Percentiles rank a stretch among this genome's conserved stretches.
These are phyloP conservation scores for Stenodema calcarata DNA, from an alignment of 2,888 invertebrate genomes.

Conservation along the genomic window DNA sequence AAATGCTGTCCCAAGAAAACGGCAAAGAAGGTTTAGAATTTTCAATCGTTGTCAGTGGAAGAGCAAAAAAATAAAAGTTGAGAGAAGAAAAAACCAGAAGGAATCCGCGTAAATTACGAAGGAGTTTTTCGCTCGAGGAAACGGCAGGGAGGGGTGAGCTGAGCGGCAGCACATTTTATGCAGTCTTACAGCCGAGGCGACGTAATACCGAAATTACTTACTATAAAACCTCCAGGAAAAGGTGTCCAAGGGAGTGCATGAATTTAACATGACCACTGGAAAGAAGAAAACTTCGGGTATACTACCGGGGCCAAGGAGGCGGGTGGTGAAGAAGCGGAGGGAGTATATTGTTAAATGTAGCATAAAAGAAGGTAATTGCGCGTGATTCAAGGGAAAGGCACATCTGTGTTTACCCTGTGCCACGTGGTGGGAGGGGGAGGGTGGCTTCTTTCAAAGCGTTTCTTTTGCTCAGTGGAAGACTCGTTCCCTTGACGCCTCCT, in stretches of 20 bases:
- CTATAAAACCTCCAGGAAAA: constrained; percentile 12
- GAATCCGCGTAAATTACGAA: background rate
- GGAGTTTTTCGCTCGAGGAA: background rate
- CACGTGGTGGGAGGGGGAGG: background rate
- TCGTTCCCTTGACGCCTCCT: background rate
- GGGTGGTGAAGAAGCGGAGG: background rate
- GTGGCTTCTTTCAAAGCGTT: background rate
- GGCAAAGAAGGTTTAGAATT: background rate
- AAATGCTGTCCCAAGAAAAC: background rate
- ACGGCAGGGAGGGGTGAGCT: background rate
- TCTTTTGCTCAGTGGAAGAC: background rate
- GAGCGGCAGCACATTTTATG: constrained; percentile 8
- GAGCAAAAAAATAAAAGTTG: background rate
- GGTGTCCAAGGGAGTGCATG: constrained; percentile 39
- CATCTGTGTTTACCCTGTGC: constrained; percentile 44
- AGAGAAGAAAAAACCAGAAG: background rate
- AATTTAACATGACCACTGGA: constrained; percentile 48
- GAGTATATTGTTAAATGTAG: constrained; percentile 45
- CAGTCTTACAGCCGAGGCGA: constrained; percentile 13
- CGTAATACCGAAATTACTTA: constrained; percentile 29
- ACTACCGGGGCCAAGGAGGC: background rate
- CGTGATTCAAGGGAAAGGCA: constrained; percentile 45
- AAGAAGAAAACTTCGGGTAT: background rate
- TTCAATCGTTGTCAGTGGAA: background rate
- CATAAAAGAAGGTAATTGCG: constrained; percentile 49